Base-by-base conservation (phyloP, 2,113 vertebrate species). In the Neotoma lepida region DNA sequence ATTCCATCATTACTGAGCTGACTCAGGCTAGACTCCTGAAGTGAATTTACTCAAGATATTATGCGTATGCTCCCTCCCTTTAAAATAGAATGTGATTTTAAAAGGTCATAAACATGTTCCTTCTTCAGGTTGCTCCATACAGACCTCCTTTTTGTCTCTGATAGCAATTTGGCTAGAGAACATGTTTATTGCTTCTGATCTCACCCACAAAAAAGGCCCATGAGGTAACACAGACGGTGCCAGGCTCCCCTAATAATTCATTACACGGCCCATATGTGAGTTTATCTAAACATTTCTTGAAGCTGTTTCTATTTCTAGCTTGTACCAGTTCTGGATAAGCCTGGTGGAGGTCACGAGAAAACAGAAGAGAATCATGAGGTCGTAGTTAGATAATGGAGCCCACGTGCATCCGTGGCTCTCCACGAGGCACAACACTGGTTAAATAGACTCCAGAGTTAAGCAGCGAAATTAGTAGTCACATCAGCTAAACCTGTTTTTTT, bases 61-160 rank as follows among this genome's bases (percentile, higher is more conserved):
- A 89, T 41, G 4, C 35, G 24, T 88, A 95, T 49, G 39, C 66
- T 88, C 74, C 80, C 35, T 61, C 89, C 86, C 49, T 80, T 89
- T 91, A 95, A 96, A 96, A 91, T 70, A 92, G 94, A 94, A 94
- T 86, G 46, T 88, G 71, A 88, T 94, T 94, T 95, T 77, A 82
- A 63, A 95, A 93, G 95, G 87, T 96, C 95, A 58, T 90, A 93
- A 96, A 94, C 88, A 76, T 58, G 61, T 73, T 92, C 93, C 81
- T 86, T 93, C 88, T 68, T 78, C 92, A 90, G 71, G 80, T 81
- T 73, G 61, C 44, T 70, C n/a, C 33, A 13, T 22, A 58, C 2
- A 35, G 74, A 51, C 33, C 28, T 76, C 58, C 44, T 89, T 91
- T 92, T 88, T 22, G 51, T 88, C 88, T 93, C 71, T 90, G 95